phyloP scores from a whole-genome alignment of 2,113 vertebrate genomes.

The Lampris megalopsis region DNA sequence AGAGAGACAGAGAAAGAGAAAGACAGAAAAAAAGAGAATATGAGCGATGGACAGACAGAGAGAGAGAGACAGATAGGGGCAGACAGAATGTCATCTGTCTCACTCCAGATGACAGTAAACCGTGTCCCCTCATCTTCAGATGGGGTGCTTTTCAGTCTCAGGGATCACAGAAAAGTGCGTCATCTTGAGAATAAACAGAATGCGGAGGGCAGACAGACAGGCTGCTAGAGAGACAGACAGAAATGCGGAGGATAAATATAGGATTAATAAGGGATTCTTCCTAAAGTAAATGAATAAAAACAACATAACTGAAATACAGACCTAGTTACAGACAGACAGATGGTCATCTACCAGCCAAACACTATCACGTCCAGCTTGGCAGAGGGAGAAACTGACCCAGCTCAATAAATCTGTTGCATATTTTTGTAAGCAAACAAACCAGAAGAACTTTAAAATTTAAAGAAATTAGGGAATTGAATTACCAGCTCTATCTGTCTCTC shows the following conservation, averaged over 20 bases:
- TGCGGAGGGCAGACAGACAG: conserved; percentile 1
- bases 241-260: not conserved
- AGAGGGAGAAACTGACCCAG: no score
- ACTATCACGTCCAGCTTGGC: no score
- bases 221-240: not conserved
- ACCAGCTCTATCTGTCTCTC: no score
- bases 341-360: no score
- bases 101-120: conserved; percentile 29
- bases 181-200: not conserved
- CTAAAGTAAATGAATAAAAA: not conserved
- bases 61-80: conserved; percentile 8
- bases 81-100: conserved; percentile 7
- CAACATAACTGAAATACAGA: no score
- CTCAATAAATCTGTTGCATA: no score
- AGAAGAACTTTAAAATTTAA: no score
- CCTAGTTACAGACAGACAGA: no score
- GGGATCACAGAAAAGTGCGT: not conserved
- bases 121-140: conserved; percentile 1
- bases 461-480: no score
- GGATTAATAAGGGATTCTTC: no score
- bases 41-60: conserved; percentile 31
- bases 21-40: not conserved
- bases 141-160: conserved; percentile 18
- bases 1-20: not conserved
- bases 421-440: no score